These are phyloP conservation scores for Lepidocolaptes lacrymiger DNA, from an alignment of 2,797 vertebrate genomes.

Conservation along the genomic window DNA sequence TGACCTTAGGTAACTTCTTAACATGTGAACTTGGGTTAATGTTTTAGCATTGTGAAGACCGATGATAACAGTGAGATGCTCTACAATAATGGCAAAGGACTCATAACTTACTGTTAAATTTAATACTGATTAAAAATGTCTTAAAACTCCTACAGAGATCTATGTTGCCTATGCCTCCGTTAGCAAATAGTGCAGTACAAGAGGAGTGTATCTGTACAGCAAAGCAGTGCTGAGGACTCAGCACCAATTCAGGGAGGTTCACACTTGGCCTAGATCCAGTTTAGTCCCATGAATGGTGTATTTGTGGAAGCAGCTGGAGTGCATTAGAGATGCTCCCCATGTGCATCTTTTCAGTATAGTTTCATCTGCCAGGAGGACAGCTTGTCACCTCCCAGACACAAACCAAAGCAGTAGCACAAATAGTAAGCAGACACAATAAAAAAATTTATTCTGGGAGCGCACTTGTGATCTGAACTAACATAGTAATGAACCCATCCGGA, in stretches of 20 bases:
- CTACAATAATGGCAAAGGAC: neutral
- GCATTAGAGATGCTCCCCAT: neutral
- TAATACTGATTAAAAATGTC: neutral
- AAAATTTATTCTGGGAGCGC: neutral
- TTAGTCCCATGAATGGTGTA: accelerated
- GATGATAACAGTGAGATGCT: neutral
- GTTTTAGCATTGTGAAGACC: neutral
- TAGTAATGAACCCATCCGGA: neutral
- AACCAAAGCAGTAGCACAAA: neutral
- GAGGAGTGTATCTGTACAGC: neutral
- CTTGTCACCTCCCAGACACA: neutral
- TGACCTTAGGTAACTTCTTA: neutral
- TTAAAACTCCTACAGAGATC: neutral
- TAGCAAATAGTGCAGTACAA: neutral
- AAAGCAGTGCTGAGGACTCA: neutral
- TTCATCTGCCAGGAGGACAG: neutral
- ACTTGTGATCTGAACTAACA: neutral
- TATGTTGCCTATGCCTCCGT: neutral
- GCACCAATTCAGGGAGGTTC: neutral
- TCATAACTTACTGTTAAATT: neutral
- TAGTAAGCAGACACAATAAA: neutral
- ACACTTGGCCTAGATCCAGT: neutral
- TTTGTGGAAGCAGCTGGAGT: neutral
- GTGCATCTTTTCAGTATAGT: neutral
- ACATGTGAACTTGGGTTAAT: neutral